Base-by-base conservation (phyloP, 2,113 vertebrate species). In the Uria aalge region DNA sequence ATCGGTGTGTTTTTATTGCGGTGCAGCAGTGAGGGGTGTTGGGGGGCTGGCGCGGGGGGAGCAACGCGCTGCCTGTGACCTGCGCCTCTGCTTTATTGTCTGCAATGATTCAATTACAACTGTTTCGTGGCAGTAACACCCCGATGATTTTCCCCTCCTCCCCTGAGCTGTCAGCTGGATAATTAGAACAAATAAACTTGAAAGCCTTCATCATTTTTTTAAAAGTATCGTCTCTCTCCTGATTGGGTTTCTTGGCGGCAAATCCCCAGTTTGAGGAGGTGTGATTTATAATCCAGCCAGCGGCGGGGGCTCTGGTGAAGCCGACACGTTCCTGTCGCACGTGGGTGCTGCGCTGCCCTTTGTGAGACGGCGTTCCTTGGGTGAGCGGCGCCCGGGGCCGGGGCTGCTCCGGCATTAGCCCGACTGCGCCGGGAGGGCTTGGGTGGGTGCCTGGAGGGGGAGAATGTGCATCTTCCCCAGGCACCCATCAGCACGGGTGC, bases 161-260 rank as follows among this genome's bases (percentile, higher is more conserved):
- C 64, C 19, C 74, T 30, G 60, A 83, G 60, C 73, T 81, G 77
- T 94, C 80, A 95, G 63, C 47, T 88, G 64, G 68, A 57, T 88
- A 94, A 94, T 96, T 85, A 87, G 79, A 91, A 95, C 84, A 95
- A 96, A 94, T 84, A 86, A 91, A 93, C 89, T 66, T 66, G 60
- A 95, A 96, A 88, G 68, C 74, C 38, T 77, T 86, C 64, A n/a
- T 67, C 50, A 41, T 60, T 76, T 86, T 67, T 85, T 94, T 78
- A 29, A 79, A 92, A 91, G 92, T 59, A 48, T 77, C 26, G 3
- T 53, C 57, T 90, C 69, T 91, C 62, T 85, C 30, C 72, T 48
- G 57, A 38, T 88, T 62, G 48, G 52, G 50, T 87, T 96, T 92
- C 66, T 19, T 63, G 67, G 77, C 1, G 30, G 41, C 71, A 87